Evolutionary conservation across 2,888 invertebrate species (phyloP), one percentile per base, ranked within the genome.

Genomic region (Sinelater perroti): DNA sequence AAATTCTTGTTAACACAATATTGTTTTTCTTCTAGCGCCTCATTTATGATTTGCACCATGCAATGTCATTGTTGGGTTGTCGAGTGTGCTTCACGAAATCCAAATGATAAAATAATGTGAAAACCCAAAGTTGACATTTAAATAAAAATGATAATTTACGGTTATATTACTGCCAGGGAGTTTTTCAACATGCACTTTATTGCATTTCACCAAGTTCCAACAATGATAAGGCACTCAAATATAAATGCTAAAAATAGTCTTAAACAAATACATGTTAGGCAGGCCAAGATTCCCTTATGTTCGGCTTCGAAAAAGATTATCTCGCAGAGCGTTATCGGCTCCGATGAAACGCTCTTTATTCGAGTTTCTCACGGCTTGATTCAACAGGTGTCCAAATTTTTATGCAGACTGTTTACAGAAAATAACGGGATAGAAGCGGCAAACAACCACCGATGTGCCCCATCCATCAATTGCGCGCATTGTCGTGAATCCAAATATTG

Each of bases 311-410:
- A 28, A n/a, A 14, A 17, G 21, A 11, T 20, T 13, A 40, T 38
- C 18, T 13, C 2, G 3, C 3, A 20, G 11, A 10, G 20, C 11
- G 13, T 24, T 40, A 24, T 24, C 17, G 10, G n/a, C n/a, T n/a
- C n/a, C 16, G 28, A 2, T 16, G 35, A 21, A 14, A 49, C 16
- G 30, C n/a, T 20, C 20, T 38, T 46, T 54, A 36, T 54, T 14
- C 26, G 26, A 54, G 46, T 46, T 54, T 54, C 54, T 54, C 54
- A 54, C 46, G 54, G 21, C 40, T 30, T 8, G 24, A 16, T 35
- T 35, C 40, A 30, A 51, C 54, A 54, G 54, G 54, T 54, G 54
- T 45, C 45, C 54, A 54, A 38, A 54, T 54, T 54, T 46, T 46
- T 54, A 46, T 46, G 46, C 38, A 54, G 21, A 21, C 42, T 26